Base-by-base conservation (phyloP, 2,888 invertebrate species). In the Nymphalis c-album region DNA sequence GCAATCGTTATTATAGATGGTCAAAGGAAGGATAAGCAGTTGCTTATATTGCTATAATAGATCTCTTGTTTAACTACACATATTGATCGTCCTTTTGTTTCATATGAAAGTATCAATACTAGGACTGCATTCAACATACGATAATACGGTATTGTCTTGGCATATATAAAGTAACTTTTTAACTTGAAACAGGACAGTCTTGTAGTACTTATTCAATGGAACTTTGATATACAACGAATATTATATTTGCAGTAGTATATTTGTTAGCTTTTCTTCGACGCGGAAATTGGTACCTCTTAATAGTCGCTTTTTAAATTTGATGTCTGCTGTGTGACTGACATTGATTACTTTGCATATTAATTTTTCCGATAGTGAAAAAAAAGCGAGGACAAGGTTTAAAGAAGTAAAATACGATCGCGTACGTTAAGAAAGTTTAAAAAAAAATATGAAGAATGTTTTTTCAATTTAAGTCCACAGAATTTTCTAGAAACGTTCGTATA, bases 1-100 rank as follows among this genome's bases (percentile, higher is more conserved):
- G 47, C 48, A 63, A 7, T 58, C 50, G 20, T 50, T 40, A 63
- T 16, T 47, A 22, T 45, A 48, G 22, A 62, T 67, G 31, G 17
- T 45, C 31, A 46, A 46, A 17, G 53, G 46, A 46, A 60, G 55
- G 55, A 55, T 55, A 60, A 60, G 22, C 64, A 58, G 47, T 64
- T 64, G 40, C 58, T 55, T 17, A 17, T 40, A 40, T 35, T 59
- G 7, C 6, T 13, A 22, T 16, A 18, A 26, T 40, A 13, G 57
- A 40, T 57, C 40, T 18, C 35, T 40, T 18, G 40, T 57, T 18
- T 26, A 18, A n/a, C 7, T 31, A 6, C 31, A 18, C 18, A 57
- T 40, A 57, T 10, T 40, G n/a, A 40, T 18, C 13, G 57, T 40
- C n/a, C 8, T 57, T 57, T 18, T 18, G 17, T 40, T 40, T 40